Percentiles rank a stretch among this genome's conserved stretches.
phyloP scores from a whole-genome alignment of 2,888 invertebrate species.

The Empis livida region DNA sequence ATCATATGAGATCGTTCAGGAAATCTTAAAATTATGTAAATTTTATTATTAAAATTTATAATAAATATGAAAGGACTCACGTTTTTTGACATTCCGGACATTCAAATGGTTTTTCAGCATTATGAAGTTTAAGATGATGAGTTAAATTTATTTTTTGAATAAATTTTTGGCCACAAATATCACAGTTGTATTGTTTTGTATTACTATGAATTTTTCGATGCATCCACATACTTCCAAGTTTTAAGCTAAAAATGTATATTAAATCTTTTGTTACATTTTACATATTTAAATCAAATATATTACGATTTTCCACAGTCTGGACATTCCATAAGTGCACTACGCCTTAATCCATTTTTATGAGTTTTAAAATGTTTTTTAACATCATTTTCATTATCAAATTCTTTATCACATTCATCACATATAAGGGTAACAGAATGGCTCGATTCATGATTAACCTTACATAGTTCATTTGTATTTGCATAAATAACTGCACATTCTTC shows the following conservation, averaged over 20 bases:
- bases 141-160: constrained; percentile 36
- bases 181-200: constrained; percentile 34
- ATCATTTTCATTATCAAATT: constrained; percentile 26
- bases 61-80: constrained; percentile 8
- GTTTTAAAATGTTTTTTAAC: constrained; percentile 31
- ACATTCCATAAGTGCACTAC: constrained; percentile 33
- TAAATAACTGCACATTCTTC: constrained; percentile 27
- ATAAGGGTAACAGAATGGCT: constrained; percentile 26
- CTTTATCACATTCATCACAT: constrained; percentile 28
- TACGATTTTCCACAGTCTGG: constrained; percentile 36
- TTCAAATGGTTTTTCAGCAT: constrained; percentile 32
- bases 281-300: neutral
- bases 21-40: constrained; percentile 17
- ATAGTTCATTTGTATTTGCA: constrained; percentile 19
- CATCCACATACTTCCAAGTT: constrained; percentile 36
- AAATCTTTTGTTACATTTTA: neutral
- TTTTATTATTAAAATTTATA: neutral
- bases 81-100: constrained; percentile 35
- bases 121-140: constrained; percentile 34
- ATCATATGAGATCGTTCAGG: constrained; percentile 34
- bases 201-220: constrained; percentile 36
- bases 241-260: constrained; percentile 21
- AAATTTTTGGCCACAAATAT: constrained; percentile 36
- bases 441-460: constrained; percentile 22
- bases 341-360: constrained; percentile 27